Conservation (phyloP, 2,797 vertebrate genomes). For the Lacerta viridis region DNA sequence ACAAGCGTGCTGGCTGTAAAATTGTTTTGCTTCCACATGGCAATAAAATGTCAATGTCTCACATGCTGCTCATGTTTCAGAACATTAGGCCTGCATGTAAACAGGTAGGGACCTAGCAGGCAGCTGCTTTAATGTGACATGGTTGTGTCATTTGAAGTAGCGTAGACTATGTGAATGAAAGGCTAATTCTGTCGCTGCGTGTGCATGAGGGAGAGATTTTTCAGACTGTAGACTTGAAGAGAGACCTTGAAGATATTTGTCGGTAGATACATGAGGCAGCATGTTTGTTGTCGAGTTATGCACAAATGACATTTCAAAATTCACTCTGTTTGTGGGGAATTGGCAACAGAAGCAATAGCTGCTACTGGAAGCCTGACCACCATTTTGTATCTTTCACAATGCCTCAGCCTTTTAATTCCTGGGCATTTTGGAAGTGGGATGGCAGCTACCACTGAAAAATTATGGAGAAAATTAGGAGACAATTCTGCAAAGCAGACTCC, state of each 20-base stretch:
- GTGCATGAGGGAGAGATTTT: not conserved
- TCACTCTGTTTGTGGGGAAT: too few species aligned
- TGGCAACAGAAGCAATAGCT: too few species aligned
- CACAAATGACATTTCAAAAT: too few species aligned
- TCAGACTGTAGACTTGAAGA: not conserved
- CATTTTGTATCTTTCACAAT: too few species aligned
- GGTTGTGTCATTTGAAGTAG: slow-evolving; percentile 1
- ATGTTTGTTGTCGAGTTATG: too few species aligned
- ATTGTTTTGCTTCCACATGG: not conserved
- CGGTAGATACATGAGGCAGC: not conserved
- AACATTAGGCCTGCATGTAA: slow-evolving; percentile 6
- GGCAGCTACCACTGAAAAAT: too few species aligned
- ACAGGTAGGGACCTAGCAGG: not conserved
- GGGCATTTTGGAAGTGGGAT: too few species aligned
- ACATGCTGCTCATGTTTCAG: not conserved
- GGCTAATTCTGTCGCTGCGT: not conserved
- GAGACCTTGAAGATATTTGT: not conserved
- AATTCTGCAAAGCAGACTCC: too few species aligned
- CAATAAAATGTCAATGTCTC: slow-evolving; percentile 33
- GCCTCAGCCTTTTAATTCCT: too few species aligned
- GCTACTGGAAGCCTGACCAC: too few species aligned
- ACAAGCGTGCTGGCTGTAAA: not conserved
- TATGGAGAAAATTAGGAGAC: too few species aligned
- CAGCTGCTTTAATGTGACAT: slow-evolving; percentile 17
- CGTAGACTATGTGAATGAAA: not conserved